These are phyloP conservation scores for Agapornis canus DNA, from an alignment of 2,797 vertebrate genomes.

Conservation along the genomic window DNA sequence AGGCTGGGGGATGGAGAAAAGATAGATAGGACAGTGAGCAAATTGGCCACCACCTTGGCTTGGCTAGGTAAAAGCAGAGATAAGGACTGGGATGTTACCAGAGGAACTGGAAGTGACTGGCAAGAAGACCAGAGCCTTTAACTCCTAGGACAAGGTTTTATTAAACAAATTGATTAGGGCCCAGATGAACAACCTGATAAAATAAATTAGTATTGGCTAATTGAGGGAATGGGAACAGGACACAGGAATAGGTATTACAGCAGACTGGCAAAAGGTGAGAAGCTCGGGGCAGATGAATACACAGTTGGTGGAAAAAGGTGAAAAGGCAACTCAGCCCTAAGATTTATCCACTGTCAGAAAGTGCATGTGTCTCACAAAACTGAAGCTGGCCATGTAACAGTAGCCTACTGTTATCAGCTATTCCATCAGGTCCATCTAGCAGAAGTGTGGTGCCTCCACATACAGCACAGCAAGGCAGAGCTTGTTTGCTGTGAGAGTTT, in stretches of 20 bases:
- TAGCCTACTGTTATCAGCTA: background rate
- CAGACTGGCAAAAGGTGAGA: background rate
- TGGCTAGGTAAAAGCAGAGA: background rate
- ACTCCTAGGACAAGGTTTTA: background rate
- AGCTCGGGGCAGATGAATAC: background rate
- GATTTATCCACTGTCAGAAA: background rate
- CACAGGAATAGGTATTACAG: background rate
- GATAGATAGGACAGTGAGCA: background rate
- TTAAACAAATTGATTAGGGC: background rate
- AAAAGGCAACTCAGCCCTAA: background rate
- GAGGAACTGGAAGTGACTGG: background rate
- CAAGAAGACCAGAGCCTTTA: background rate
- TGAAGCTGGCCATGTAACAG: background rate
- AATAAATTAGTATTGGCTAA: background rate
- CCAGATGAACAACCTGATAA: background rate
- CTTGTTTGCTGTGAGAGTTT: background rate
- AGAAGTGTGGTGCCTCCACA: background rate
- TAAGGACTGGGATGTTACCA: background rate
- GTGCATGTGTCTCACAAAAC: accelerated
- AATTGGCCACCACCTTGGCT: background rate
- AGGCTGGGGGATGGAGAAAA: background rate
- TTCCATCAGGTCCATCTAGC: background rate
- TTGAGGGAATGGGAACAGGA: background rate
- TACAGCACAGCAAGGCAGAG: background rate
- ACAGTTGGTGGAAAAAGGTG: background rate